Evolutionary conservation across 2,797 vertebrate genomes (phyloP).

Genomic region (Carcharodon carcharias): DNA sequence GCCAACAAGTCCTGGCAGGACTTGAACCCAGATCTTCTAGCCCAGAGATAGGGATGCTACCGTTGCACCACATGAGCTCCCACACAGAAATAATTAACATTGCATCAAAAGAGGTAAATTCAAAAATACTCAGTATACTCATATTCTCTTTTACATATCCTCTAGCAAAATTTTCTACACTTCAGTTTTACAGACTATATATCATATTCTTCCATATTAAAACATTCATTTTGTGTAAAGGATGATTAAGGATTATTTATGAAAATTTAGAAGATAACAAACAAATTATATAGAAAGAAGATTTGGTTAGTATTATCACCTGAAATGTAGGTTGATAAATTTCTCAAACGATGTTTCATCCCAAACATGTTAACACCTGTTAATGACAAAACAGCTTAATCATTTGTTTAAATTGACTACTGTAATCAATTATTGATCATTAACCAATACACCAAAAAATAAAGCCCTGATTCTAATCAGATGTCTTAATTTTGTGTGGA

Average conservation of each 20-base stretch:
- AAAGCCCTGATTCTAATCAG: neutral
- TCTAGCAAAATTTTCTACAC: neutral
- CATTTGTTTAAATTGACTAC: neutral
- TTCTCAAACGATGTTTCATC: neutral
- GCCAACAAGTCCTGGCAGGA: too few species aligned
- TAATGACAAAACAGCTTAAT: constrained; percentile 10
- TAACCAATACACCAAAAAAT: neutral
- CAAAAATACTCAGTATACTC: neutral
- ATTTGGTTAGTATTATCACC: constrained; percentile 1
- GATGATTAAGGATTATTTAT: neutral
- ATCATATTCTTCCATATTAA: neutral
- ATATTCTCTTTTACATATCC: neutral
- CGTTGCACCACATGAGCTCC: too few species aligned
- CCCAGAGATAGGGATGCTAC: too few species aligned
- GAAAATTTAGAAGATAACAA: neutral
- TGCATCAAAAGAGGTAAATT: neutral
- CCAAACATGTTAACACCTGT: neutral
- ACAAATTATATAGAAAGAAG: neutral
- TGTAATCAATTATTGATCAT: neutral
- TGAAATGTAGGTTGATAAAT: neutral
- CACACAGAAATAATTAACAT: neutral
- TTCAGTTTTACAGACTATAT: neutral
- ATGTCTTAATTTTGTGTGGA: neutral
- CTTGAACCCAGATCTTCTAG: too few species aligned
- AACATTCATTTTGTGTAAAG: neutral